Evolutionary conservation across 2,888 invertebrate species (phyloP), one percentile per base, ranked within the genome.

Genomic region (Pachydiplax longipennis): DNA sequence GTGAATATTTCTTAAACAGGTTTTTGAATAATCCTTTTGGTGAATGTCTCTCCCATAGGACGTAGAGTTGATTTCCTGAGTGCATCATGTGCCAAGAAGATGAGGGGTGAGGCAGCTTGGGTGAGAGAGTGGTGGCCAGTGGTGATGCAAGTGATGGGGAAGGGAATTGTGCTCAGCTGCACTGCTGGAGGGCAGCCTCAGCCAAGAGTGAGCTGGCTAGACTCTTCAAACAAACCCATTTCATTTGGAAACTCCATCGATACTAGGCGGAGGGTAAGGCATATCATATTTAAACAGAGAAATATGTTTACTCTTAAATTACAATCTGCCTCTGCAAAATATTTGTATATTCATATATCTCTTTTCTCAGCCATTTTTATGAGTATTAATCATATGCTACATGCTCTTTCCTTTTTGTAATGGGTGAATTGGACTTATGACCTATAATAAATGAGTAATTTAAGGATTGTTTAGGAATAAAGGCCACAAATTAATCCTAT

Each of bases 81-180:
- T 37, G 37, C 65, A 37, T 58, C 58, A 18, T 61, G 73, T 15
- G 31, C 25, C 25, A 73, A 12, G 31, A 87, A 37, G 37, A 37
- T 61, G 18, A 61, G 61, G 40, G 18, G 58, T 31, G 87, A 87
- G 61, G 87, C 58, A 61, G 87, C 87, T 18, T 87, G 87, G 87
- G n/a, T 87, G 0, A 58, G 61, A 37, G 87, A 87, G n/a, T 87
- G 87, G 87, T 61, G 35, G 65, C 87, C 87, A 2, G 87, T 87
- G 22, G 48, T 87, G 22, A 87, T 87, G 87, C 87, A 87, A n/a
- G 37, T 61, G 10, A 87, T 87, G 37, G 97, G 96, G 12, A 95
- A 95, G 8, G 96, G 95, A 91, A 94, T 96, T 0, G 93, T 96
- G 15, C 94, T 98, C 80, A 97, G 97, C 0, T 98, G 98, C 94